Conservation (phyloP, 2,888 invertebrate species). For the Aproaerema taeniolella region DNA sequence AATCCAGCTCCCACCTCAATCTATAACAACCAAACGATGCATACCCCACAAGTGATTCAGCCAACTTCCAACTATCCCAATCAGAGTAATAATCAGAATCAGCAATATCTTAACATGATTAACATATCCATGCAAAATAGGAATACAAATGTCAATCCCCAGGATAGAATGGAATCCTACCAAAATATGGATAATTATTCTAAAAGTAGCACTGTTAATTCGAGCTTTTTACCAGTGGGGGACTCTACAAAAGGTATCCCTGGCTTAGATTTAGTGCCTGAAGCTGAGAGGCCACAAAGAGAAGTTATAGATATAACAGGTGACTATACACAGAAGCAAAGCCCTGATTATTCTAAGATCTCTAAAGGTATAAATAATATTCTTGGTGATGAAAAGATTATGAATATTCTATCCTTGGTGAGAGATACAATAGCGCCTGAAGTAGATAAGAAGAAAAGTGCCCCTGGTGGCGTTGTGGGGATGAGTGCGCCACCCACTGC, state of each 20-base stretch:
- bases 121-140: no score
- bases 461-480: not conserved
- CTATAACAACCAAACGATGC: constrained; percentile 19
- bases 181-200: constrained; percentile 27
- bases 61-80: constrained; percentile 24
- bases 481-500: not conserved
- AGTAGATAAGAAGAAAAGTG: not conserved
- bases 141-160: constrained; percentile 33
- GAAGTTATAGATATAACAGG: constrained; percentile 57
- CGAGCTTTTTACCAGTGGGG: constrained; percentile 47
- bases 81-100: constrained; percentile 30
- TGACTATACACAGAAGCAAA: constrained; percentile 20
- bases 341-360: constrained; percentile 76
- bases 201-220: constrained; percentile 26
- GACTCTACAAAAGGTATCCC: constrained; percentile 79
- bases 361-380: constrained; percentile 80
- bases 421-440: constrained; percentile 21
- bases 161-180: constrained; percentile 47
- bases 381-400: constrained; percentile 79
- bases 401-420: constrained; percentile 77
- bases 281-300: constrained; percentile 39
- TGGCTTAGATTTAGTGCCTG: constrained; percentile 83
- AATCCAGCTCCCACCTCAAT: constrained; percentile 24
- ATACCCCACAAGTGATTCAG: constrained; percentile 24
- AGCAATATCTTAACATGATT: constrained; percentile 28